These are phyloP conservation scores for Geodia barretti DNA, from an alignment of 37 sponge, comb jelly and placozoan species.

Conservation along the genomic window DNA sequence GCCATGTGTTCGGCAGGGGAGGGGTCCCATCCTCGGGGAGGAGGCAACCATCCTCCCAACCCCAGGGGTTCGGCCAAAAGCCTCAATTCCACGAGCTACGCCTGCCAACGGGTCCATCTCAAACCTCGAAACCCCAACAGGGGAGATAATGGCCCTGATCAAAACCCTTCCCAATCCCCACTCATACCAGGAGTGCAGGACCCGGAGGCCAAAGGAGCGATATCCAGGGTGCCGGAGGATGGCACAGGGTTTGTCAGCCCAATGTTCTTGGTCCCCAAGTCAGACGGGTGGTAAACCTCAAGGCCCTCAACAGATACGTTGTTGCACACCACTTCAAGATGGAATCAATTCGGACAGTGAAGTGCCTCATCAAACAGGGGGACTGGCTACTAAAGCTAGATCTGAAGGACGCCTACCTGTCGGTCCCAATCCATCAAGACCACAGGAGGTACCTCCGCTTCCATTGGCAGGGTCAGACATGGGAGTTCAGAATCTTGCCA, in stretches of 20 bases:
- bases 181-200: neutral
- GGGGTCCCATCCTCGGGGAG: no score
- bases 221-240: neutral
- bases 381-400: conserved; percentile 21
- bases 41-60: no score
- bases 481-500: conserved; percentile 8
- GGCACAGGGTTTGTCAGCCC: conserved; percentile 1
- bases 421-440: conserved; percentile 10
- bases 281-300: conserved; percentile 16
- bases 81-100: no score
- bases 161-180: neutral
- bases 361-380: neutral
- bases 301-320: conserved; percentile 15
- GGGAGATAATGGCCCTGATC: no score
- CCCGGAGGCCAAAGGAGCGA: neutral
- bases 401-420: conserved; percentile 22
- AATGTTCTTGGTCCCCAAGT: conserved; percentile 5
- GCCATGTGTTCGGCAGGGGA: no score
- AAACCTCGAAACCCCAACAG: no score
- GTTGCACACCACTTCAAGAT: conserved; percentile 29
- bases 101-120: no score
- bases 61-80: no score
- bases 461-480: neutral
- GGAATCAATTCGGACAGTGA: conserved; percentile 10
- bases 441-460: conserved; percentile 4